phyloP scores from a whole-genome alignment of 2,113 vertebrate species.

The Todiramphus saurophagus region DNA sequence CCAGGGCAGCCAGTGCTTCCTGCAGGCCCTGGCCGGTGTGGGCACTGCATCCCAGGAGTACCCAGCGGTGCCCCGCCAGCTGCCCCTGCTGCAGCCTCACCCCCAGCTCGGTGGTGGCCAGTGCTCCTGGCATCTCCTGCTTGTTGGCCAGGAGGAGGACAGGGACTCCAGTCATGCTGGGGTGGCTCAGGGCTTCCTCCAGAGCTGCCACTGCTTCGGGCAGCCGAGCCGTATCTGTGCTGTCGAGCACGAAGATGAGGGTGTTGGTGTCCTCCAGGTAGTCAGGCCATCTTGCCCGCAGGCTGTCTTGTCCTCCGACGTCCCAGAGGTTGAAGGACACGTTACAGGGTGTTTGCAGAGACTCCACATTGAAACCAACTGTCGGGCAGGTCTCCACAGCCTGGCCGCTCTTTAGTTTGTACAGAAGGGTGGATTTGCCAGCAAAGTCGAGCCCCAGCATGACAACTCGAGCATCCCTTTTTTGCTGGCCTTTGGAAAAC shows the following conservation, averaged over 20 bases:
- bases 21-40: constrained; percentile 76
- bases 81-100: constrained; percentile 53
- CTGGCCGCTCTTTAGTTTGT: constrained; percentile 75
- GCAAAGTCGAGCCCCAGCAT: constrained; percentile 74
- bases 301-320: constrained; percentile 80
- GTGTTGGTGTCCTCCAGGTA: constrained; percentile 79
- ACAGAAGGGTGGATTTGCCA: constrained; percentile 78
- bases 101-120: constrained; percentile 75
- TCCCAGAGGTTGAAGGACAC: constrained; percentile 85
- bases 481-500: constrained; percentile 54
- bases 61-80: constrained; percentile 68
- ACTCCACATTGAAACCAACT: constrained; percentile 87
- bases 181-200: constrained; percentile 71
- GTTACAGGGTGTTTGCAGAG: constrained; percentile 75
- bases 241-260: constrained; percentile 87
- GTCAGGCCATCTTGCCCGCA: constrained; percentile 83
- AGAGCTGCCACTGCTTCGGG: constrained; percentile 74
- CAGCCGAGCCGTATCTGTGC: constrained; percentile 74
- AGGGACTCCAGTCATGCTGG: constrained; percentile 74
- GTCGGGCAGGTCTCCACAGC: constrained; percentile 84
- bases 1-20: constrained; percentile 77
- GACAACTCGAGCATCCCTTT: constrained; percentile 63
- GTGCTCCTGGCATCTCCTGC: constrained; percentile 76
- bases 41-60: constrained; percentile 83
- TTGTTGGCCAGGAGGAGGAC: constrained; percentile 92